These are phyloP conservation scores for Panopea generosa DNA, from an alignment of 2,888 invertebrate species.

Conservation along the genomic window DNA sequence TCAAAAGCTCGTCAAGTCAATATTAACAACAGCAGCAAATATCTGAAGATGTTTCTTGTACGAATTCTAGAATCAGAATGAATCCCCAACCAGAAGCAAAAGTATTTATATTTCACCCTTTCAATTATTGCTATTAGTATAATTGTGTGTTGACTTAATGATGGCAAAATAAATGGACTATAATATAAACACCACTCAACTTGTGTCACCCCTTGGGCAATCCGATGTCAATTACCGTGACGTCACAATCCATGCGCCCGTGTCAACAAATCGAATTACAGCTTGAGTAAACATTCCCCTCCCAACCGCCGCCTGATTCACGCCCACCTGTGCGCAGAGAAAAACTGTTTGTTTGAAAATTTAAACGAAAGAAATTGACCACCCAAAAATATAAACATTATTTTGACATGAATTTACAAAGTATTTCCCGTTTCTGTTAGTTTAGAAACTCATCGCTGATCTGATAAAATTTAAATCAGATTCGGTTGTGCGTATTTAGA, in stretches of 20 bases:
- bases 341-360: slow-evolving; percentile 77
- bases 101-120: slow-evolving; percentile 42
- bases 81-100: background rate
- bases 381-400: slow-evolving; percentile 78
- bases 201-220: slow-evolving; percentile 41
- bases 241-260: slow-evolving; percentile 36
- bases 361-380: slow-evolving; percentile 78
- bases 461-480: slow-evolving; percentile 59
- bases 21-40: too few relatives aligned
- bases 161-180: slow-evolving; percentile 76
- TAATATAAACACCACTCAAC: slow-evolving; percentile 63
- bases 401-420: slow-evolving; percentile 64
- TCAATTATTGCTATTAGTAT: slow-evolving; percentile 45
- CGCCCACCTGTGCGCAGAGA: slow-evolving; percentile 74
- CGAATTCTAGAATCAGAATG: too few relatives aligned
- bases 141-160: slow-evolving; percentile 76
- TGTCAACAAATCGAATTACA: slow-evolving; percentile 42
- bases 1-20: too few relatives aligned
- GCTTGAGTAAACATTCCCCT: slow-evolving; percentile 41
- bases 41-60: too few relatives aligned
- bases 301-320: slow-evolving; percentile 25
- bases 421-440: slow-evolving; percentile 62
- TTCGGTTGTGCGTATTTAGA: slow-evolving; percentile 59
- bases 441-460: slow-evolving; percentile 54
- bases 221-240: slow-evolving; percentile 52